Base-by-base conservation (phyloP, 2,797 vertebrate species). In the Pteronotus mesoamericanus region DNA sequence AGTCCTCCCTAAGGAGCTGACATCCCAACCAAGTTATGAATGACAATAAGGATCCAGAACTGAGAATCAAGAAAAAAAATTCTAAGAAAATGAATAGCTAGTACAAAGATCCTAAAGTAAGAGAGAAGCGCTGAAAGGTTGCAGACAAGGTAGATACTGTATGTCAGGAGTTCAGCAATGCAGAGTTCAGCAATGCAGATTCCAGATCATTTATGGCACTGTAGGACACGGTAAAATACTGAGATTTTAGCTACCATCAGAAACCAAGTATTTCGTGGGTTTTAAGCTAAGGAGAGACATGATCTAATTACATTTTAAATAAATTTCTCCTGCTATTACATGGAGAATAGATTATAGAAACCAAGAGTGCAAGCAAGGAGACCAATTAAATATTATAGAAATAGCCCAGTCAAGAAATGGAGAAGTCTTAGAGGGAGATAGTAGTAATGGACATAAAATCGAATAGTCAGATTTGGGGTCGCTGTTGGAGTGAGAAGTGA, bases 271-370 rank as follows among this genome's bases (percentile, higher is more conserved):
- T 53, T 77, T 80, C 68, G 34, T 84, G 21, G 5, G 5, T 72
- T 85, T 96, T 94, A 97, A 88, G 24, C 18, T 87, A 34, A 72
- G 21, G 9, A 80, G 37, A 51, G 26, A 75, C 5, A 24, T 77
- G 24, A 96, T 68, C 24, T 92, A 82, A 88, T 93, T 88, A 37
- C 77, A 71, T 77, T 86, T 93, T 48, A 84, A 85, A 75, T 66
- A 64, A 39, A 79, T 7, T 10, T 1, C n/a, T 92, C 16, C 79
- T 92, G 24, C 24, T 72, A 19, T 82, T 85, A 90, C 2, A 77
- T 88, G 32, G 46, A 82, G 44, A 80, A 83, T n/a, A 94, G 3
- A 18, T 75, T 80, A 53, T 46, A 69, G 68, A 72, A 89, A 77
- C 24, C 37, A 87, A 87, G 39, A 92, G 2, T 59, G 12, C 21